A percentile compares a stretch with the other conserved stretches of the same genome.
Evolutionary conservation across 2,113 vertebrate species (phyloP).

Genomic region (Pantherophis guttatus): DNA sequence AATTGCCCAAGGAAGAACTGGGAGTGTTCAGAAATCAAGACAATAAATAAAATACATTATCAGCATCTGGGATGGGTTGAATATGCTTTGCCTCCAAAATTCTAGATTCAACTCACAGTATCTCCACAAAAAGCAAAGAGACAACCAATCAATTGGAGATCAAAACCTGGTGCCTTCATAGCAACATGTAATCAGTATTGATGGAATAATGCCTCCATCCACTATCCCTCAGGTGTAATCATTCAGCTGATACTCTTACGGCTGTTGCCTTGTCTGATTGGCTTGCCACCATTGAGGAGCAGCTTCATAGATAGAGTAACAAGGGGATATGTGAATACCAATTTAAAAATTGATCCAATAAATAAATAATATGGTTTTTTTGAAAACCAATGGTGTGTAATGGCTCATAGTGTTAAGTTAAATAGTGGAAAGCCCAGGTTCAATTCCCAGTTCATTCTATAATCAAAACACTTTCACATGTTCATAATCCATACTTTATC

Average conservation of each 20-base stretch:
- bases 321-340: neutral
- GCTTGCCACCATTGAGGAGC: neutral
- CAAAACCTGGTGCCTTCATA: neutral
- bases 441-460: neutral
- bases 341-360: neutral
- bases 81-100: neutral
- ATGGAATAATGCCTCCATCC: neutral
- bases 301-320: neutral
- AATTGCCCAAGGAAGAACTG: neutral
- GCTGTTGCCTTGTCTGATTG: neutral
- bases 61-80: neutral
- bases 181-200: neutral
- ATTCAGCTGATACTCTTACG: neutral
- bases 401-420: neutral
- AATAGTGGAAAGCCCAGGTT: neutral
- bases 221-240: neutral
- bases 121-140: neutral
- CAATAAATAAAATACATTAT: neutral
- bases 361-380: neutral
- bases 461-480: fast-evolving
- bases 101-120: neutral
- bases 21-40: neutral
- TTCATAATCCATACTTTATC: fast-evolving
- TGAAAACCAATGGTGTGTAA: neutral
- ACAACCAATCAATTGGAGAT: neutral